Base-by-base conservation (phyloP, 2,888 invertebrate species). In the Pristionchus entomophagus region DNA sequence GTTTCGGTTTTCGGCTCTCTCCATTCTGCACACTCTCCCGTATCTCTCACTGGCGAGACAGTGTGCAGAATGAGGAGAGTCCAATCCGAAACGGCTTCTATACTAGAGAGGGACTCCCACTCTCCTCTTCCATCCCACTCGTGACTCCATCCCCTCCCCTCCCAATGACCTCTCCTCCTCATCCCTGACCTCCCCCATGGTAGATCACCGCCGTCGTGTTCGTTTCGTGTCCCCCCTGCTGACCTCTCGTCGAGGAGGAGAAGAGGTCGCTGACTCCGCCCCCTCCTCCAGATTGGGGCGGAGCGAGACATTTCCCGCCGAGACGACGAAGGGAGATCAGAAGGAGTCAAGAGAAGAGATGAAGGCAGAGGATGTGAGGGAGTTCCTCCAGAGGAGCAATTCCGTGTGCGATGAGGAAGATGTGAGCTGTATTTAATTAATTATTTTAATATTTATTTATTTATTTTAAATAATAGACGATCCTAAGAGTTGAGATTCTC, bases 341-440 rank as follows among this genome's bases (percentile, higher is more conserved):
- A n/a, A n/a, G n/a, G 78, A 80, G 32, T 51, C 78, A 51, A n/a
- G 17, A 4, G 45, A 45, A 45, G n/a, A n/a, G n/a, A 84, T 90
- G 88, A 88, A 89, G 83, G 88, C 88, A 41, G 88, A 89, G 77
- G 90, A 89, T 41, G 89, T 91, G 59, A 89, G 89, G 45, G 91
- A 91, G 29, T 91, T 91, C 69, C 88, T 90, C 77, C 84, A 90
- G 14, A 86, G 91, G 14, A 89, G 89, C 56, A 91, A 91, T 65
- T 91, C 91, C 22, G 90, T 91, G 49, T 90, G 88, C 29, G 90
- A 90, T 80, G 84, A 86, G 19, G 83, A 84, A 29, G 88, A 90
- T 77, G 88, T 87, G 45, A 87, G 88, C 45, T 19, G 2, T 73
- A 38, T 8, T 73, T 29, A 6, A n/a, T 73, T 8, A 29, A 77